Base-by-base conservation (phyloP, 2,113 vertebrate genomes). In the Mobula birostris region DNA sequence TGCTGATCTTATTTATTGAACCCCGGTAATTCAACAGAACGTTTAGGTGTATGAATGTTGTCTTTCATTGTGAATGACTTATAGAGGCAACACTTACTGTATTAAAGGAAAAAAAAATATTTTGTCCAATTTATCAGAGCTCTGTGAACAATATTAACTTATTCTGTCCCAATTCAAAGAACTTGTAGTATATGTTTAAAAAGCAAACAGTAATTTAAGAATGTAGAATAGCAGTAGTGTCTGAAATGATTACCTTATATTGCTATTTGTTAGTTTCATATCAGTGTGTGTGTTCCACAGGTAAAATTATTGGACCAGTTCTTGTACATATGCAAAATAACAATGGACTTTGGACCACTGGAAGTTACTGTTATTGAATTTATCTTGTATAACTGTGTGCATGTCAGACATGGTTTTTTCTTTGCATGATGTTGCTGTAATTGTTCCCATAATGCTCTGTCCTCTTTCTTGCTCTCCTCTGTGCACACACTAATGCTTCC, bases 321-420 rank as follows among this genome's bases (percentile, higher is more conserved):
- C 96, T 96, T 98, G 97, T 98, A 98, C 97, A 98, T 98, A 98
- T 97, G 97, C 97, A 96, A 96, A 96, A 96, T 96, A 95, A 96
- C 96, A 96, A 95, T 97, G 95, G 95, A 96, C 95, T 96, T 96
- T 94, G 80, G 87, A 95, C 97, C 96, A 96, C 97, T 95, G 96
- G 96, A 97, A 96, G 96, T 96, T 97, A 97, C 97, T 97, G 95
- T 96, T 97, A 97, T 97, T 95, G 95, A 97, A 95, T 98, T 98
- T 97, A 96, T 96, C 98, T 98, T 96, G 98, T 98, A 97, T 97
- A 97, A 97, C 97, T 97, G 97, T 98, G 97, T 98, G 98, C 98
- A 98, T 98, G 98, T 98, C 97, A 96, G 96, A 97, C 97, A 97
- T 94, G 94, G 96, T 96, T 96, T 97, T 97, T 97, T 97, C 96